phyloP scores from a whole-genome alignment of 2,113 vertebrate genomes.

The Mola mola region DNA sequence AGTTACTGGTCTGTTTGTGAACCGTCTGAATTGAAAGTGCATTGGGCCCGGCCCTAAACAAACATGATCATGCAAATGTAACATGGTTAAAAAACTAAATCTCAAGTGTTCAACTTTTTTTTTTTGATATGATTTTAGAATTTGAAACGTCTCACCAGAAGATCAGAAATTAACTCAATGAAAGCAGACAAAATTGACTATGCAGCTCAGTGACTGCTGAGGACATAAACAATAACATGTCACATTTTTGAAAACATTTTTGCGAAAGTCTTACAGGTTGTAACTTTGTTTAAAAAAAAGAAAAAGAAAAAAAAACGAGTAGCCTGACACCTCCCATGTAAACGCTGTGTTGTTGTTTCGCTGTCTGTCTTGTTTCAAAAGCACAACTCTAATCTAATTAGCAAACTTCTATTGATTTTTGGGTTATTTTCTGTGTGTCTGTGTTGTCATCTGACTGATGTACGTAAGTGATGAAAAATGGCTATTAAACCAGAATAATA shows the following conservation, averaged over 20 bases:
- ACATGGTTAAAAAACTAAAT: conserved; percentile 69
- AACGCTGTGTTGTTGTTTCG: conserved; percentile 38
- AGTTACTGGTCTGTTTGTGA: conserved; percentile 33
- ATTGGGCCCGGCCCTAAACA: conserved; percentile 78
- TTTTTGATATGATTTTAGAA: conserved; percentile 29
- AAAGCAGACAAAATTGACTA: conserved; percentile 15
- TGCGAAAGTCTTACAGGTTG: conserved; percentile 46
- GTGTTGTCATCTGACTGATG: neutral
- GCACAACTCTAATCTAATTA: conserved; percentile 4
- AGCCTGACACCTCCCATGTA: conserved; percentile 30
- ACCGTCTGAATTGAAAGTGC: conserved; percentile 65
- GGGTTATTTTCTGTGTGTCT: conserved; percentile 11
- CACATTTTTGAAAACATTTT: conserved; percentile 25
- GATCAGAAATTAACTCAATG: conserved; percentile 28
- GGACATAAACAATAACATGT: conserved; percentile 34
- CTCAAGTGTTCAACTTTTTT: conserved; percentile 8
- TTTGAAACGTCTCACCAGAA: conserved; percentile 38
- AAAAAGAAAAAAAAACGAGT: conserved; percentile 6
- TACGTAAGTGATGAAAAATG: conserved; percentile 1
- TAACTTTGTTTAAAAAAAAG: conserved; percentile 41
- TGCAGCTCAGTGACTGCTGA: conserved; percentile 1
- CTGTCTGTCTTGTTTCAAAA: conserved; percentile 28
- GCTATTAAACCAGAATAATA: conserved; percentile 13
- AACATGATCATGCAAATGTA: conserved; percentile 87
- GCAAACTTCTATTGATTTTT: conserved; percentile 5